Conservation (phyloP, 2,113 vertebrate species). For the Eidolon helvum region DNA sequence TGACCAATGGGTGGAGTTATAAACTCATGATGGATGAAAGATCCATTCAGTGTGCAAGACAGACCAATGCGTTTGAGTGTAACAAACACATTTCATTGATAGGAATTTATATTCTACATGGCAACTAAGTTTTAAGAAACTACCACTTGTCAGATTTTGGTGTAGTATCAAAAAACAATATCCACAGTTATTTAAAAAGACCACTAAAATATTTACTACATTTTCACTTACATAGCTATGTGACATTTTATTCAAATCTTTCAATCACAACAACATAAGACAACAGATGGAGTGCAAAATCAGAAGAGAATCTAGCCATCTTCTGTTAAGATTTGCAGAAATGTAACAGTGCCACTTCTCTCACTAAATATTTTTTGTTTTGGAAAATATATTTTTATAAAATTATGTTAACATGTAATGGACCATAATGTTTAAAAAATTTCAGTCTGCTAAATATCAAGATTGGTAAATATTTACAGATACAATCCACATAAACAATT, state of each 20-base stretch:
- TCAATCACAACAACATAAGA: background rate
- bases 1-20: background rate
- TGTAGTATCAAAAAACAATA: background rate
- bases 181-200: background rate
- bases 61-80: background rate
- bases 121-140: background rate
- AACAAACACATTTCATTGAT: background rate
- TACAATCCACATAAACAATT: background rate
- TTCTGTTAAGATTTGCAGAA: background rate
- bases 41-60: background rate
- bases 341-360: background rate
- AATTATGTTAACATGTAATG: background rate
- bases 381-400: background rate
- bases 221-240: background rate
- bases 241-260: background rate
- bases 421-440: background rate
- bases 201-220: background rate
- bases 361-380: background rate
- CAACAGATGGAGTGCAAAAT: background rate
- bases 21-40: background rate
- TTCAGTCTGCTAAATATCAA: background rate
- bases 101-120: slow-evolving; percentile 8
- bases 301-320: background rate
- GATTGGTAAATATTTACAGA: background rate
- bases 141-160: background rate